Evolutionary conservation across 2,113 vertebrate species (phyloP), one percentile per base, ranked within the genome.

Genomic region (Cacatua alba): DNA sequence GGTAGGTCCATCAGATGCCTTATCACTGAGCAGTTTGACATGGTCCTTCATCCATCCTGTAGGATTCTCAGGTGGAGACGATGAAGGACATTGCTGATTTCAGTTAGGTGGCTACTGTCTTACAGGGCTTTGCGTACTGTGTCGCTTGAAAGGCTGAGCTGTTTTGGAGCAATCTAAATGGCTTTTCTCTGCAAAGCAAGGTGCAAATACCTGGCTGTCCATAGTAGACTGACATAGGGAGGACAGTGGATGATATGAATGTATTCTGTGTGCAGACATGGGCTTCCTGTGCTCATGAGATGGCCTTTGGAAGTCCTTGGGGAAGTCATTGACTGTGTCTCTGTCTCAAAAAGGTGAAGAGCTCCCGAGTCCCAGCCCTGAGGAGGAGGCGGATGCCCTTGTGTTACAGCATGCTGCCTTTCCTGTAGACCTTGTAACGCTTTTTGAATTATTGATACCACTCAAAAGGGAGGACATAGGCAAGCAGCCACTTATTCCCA

Each of bases 381-480:
- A 49, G 53, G 26, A 75, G 53, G 44, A 46, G 67, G 68, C 64
- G 59, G 81, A 72, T 95, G 84, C 51, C 86, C 57, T 48, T 15
- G 41, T 41, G 28, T 46, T 84, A 77, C 53, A 85, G 63, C 41
- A 84, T 48, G 35, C 72, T 90, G 68, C 55, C 88, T 84, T 74
- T 79, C 53, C 72, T 90, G 60, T 44, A 79, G 55, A 64, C 71
- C 72, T 89, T 43, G 63, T 80, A 82, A 63, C 0, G 0, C 68
- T 76, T 67, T 65, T 76, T 86, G 43, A 95, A 97, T 95, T 95
- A 97, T 93, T 94, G 83, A 92, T 79, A 17, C 4, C 35, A 9
- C 41, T 81, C 63, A 19, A 28, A 59, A 25, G 74, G 57, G 44
- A 83, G 49, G 69, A 43, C 69, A 17, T 1, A 3, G 65, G 68